phyloP scores from a whole-genome alignment of 1,140 invertebrate species.

The Samia ricini region DNA sequence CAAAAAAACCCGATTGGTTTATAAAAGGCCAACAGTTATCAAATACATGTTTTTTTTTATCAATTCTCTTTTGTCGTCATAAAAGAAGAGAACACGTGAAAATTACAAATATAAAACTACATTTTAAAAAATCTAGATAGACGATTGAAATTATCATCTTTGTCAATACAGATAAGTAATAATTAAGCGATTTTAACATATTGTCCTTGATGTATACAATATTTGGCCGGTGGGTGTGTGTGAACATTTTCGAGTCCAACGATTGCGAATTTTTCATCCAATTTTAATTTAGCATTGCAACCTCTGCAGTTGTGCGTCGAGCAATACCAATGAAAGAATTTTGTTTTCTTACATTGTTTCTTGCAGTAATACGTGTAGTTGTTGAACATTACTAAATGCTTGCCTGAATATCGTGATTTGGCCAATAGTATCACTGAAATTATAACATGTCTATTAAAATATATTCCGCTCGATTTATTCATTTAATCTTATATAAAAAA shows the following conservation, averaged over 20 bases:
- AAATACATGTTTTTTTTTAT: too few relatives aligned
- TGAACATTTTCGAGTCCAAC: conserved; percentile 37
- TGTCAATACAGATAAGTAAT: neutral
- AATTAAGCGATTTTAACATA: conserved; percentile 36
- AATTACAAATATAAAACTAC: neutral
- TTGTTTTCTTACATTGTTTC: conserved; percentile 43
- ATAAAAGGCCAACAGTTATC: too few relatives aligned
- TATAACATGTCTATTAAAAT: neutral
- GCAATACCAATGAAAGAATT: conserved; percentile 51
- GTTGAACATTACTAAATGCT: conserved; percentile 45
- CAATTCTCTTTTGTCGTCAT: too few relatives aligned
- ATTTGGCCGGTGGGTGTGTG: conserved; percentile 49
- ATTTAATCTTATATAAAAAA: too few relatives aligned
- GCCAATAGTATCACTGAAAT: conserved; percentile 53
- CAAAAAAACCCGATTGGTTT: too few relatives aligned
- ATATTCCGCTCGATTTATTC: neutral
- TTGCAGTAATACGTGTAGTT: conserved; percentile 64
- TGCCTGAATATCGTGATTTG: conserved; percentile 51
- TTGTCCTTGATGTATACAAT: conserved; percentile 44
- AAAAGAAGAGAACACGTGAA: neutral
- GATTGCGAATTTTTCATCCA: conserved; percentile 45
- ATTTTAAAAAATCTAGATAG: neutral
- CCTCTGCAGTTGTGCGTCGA: conserved; percentile 60
- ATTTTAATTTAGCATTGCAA: conserved; percentile 51
- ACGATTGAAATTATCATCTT: too few relatives aligned